phyloP scores from a whole-genome alignment of 1,140 invertebrate species.

The Danaus melanippus region DNA sequence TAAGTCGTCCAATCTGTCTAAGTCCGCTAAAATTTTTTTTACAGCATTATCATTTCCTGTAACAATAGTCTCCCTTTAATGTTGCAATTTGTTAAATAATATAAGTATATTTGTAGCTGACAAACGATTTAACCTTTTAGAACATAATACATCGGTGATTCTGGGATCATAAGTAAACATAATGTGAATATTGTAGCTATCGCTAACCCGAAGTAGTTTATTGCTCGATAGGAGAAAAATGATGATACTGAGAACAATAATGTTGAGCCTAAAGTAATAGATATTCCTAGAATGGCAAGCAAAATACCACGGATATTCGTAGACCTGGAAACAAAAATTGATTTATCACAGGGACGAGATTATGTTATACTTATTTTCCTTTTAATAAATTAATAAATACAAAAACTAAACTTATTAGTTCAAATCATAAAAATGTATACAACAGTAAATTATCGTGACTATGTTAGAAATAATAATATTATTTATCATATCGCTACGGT shows the following conservation, averaged over 20 bases:
- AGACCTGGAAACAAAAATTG: conserved; percentile 19
- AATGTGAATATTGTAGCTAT: conserved; percentile 21
- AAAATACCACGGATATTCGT: conserved; percentile 33
- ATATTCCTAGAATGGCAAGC: conserved; percentile 32
- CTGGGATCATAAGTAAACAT: conserved; percentile 29
- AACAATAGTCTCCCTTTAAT: conserved; percentile 8
- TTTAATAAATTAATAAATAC: too few species aligned
- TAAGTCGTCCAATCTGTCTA: conserved; percentile 24
- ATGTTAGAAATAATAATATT: too few species aligned
- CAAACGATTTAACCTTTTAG: conserved; percentile 30
- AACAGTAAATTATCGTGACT: too few species aligned
- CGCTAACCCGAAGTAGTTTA: conserved; percentile 23
- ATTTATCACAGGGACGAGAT: too few species aligned
- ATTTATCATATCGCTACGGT: too few species aligned
- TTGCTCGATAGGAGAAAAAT: conserved; percentile 3
- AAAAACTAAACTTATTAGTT: too few species aligned
- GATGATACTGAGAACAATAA: conserved; percentile 4
- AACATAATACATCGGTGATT: conserved; percentile 36
- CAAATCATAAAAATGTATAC: too few species aligned
- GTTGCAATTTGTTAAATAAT: conserved; percentile 7
- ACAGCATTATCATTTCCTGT: conserved; percentile 21
- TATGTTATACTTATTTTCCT: too few species aligned
- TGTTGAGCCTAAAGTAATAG: conserved; percentile 17
- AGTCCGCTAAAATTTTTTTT: conserved; percentile 9
- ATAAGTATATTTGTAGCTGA: not conserved